A percentile compares a stretch with the other conserved stretches of the same genome.
These are phyloP conservation scores for Micromesistius poutassou DNA, from an alignment of 2,797 vertebrate genomes.

Conservation along the genomic window DNA sequence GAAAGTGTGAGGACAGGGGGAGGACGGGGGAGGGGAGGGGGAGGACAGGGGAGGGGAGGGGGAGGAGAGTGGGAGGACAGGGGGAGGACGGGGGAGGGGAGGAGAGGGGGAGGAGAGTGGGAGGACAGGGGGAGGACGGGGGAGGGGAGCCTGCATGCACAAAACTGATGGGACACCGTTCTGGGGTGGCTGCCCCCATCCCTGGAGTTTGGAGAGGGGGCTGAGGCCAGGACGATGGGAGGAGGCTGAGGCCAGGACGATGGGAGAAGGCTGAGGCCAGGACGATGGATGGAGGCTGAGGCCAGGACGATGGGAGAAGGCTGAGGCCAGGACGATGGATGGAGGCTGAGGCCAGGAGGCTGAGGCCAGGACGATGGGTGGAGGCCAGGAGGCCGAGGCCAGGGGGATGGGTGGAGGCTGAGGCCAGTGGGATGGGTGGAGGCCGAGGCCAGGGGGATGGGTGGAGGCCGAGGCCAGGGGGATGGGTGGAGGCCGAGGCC, in stretches of 20 bases:
- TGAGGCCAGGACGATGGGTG: too few relatives aligned
- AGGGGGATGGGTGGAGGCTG: too few relatives aligned
- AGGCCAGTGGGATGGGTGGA: slow-evolving; percentile 47
- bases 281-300: too few relatives aligned
- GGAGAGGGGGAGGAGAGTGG: too few relatives aligned
- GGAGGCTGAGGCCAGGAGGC: slow-evolving; percentile 42
- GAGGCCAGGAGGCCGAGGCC: too few relatives aligned
- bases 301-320: too few relatives aligned
- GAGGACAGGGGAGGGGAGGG: slow-evolving; percentile 58
- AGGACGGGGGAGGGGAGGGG: not conserved
- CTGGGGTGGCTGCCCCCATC: slow-evolving; percentile 87
- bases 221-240: slow-evolving; percentile 62
- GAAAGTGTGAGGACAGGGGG: too few relatives aligned
- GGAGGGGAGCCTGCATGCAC: slow-evolving; percentile 87
- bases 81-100: too few relatives aligned
- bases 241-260: slow-evolving; percentile 69
- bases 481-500: slow-evolving; percentile 66
- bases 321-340: slow-evolving; percentile 22
- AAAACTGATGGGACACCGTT: slow-evolving; percentile 98
- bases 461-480: slow-evolving; percentile 68
- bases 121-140: too few relatives aligned
- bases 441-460: slow-evolving; percentile 5
- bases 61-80: too few relatives aligned
- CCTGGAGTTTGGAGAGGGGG: slow-evolving; percentile 73
- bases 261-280: slow-evolving; percentile 66